Evolutionary conservation across 2,888 invertebrate species (phyloP).

Genomic region (Liopterus haemorrhoidalis): DNA sequence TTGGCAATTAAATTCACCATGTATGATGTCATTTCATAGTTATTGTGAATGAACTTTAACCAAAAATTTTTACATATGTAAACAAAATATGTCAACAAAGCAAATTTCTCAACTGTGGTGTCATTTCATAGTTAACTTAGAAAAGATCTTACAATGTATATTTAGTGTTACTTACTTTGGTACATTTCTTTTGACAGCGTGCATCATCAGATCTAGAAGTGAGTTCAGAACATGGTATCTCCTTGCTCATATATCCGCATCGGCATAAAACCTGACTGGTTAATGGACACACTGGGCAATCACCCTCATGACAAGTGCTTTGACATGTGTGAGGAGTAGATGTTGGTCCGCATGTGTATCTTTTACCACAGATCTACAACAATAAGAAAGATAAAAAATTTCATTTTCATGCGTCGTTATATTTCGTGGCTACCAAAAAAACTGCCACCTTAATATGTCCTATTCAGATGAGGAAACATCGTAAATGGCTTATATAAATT

Average conservation of each 20-base stretch:
- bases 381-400: constrained; percentile 19
- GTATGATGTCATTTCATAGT: too few relatives aligned
- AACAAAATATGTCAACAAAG: background rate
- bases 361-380: constrained; percentile 54
- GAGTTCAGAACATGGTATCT: constrained; percentile 69
- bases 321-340: constrained; percentile 64
- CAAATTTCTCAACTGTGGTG: background rate
- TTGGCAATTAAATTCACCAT: too few relatives aligned
- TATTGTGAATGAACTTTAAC: constrained; percentile 11
- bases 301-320: constrained; percentile 60
- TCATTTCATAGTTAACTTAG: too few relatives aligned
- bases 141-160: background rate
- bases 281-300: constrained; percentile 72
- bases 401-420: background rate
- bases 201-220: constrained; percentile 66
- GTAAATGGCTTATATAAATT: background rate
- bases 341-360: constrained; percentile 62
- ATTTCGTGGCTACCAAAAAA: too few relatives aligned
- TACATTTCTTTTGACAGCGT: constrained; percentile 84
- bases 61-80: background rate
- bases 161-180: constrained; percentile 54
- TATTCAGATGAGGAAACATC: too few relatives aligned
- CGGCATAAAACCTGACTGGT: constrained; percentile 73
- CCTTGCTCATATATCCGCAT: constrained; percentile 78
- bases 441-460: too few relatives aligned